These are phyloP conservation scores for Myrmecobius fasciatus DNA, from an alignment of 2,113 vertebrate genomes.

Conservation along the genomic window DNA sequence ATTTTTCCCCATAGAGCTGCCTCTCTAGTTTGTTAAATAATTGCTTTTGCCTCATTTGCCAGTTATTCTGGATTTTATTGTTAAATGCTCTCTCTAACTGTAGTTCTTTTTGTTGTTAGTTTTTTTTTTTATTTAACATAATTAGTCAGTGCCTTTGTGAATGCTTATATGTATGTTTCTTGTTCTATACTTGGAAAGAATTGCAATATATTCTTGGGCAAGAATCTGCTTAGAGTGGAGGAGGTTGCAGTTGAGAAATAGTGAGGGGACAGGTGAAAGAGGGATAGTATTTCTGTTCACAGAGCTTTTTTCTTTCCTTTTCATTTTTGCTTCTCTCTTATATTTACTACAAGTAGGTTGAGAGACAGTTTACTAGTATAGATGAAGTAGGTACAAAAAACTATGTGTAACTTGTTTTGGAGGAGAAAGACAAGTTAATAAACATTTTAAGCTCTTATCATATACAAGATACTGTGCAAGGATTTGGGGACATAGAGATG, in stretches of 20 bases:
- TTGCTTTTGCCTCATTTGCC: conserved; percentile 53
- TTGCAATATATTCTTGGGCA: conserved; percentile 33
- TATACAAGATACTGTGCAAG: not conserved
- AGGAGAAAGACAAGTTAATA: not conserved
- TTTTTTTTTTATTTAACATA: conserved; percentile 55
- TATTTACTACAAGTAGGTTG: conserved; percentile 54
- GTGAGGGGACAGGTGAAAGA: conserved; percentile 21
- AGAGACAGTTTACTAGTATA: not conserved
- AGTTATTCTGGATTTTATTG: conserved; percentile 49
- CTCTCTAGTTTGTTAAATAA: conserved; percentile 56
- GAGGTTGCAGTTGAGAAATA: not conserved
- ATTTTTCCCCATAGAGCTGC: conserved; percentile 25
- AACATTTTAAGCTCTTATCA: not conserved
- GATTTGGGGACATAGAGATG: not conserved
- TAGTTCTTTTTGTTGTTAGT: conserved; percentile 60
- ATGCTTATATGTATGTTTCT: conserved; percentile 29
- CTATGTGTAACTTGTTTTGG: not conserved
- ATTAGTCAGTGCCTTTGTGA: not conserved
- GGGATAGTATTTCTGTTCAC: not conserved
- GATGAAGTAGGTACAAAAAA: not conserved
- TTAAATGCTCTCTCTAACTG: conserved; percentile 44
- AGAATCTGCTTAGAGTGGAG: not conserved
- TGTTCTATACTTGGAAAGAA: conserved; percentile 40
- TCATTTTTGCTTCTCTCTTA: conserved; percentile 28
- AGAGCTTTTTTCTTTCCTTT: conserved; percentile 29